Evolutionary conservation across 1,140 invertebrate species (phyloP).

Genomic region (Drosophila pectinifera): DNA sequence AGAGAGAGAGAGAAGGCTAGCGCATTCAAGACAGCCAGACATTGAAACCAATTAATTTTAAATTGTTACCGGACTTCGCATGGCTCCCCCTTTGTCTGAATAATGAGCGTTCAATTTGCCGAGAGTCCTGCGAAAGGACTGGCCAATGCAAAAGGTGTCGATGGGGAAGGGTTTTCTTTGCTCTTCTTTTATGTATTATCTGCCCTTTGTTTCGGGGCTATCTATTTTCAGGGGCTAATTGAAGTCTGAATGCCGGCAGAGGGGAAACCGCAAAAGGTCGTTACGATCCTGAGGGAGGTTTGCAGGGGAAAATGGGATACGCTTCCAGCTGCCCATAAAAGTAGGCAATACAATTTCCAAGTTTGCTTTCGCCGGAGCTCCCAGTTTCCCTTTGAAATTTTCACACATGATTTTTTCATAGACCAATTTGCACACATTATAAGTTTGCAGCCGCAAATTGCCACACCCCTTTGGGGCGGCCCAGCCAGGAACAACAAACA

Average conservation of each 20-base stretch:
- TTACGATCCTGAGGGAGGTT: not conserved
- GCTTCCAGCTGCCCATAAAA: constrained; percentile 37
- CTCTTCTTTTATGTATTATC: constrained; percentile 13
- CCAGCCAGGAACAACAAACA: constrained; percentile 9
- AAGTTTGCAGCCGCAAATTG: constrained; percentile 61
- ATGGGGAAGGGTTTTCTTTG: constrained; percentile 56
- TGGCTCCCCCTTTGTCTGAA: constrained; percentile 41
- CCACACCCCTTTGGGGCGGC: constrained; percentile 42
- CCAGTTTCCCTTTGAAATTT: constrained; percentile 50
- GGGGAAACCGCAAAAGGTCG: constrained; percentile 43
- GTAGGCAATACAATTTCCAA: constrained; percentile 52
- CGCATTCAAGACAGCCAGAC: constrained; percentile 53
- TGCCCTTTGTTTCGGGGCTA: constrained; percentile 24
- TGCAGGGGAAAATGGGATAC: not conserved
- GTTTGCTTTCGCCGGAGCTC: constrained; percentile 23
- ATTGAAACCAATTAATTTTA: constrained; percentile 83
- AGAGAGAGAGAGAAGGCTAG: constrained; percentile 4
- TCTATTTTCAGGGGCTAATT: constrained; percentile 65
- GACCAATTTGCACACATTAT: constrained; percentile 81
- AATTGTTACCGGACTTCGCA: constrained; percentile 61
- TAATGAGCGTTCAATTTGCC: constrained; percentile 57
- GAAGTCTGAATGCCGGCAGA: constrained; percentile 45
- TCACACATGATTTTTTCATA: constrained; percentile 79
- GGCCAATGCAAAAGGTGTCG: constrained; percentile 59
- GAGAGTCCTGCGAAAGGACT: constrained; percentile 7